Evolutionary conservation across 2,113 vertebrate species (phyloP).

Genomic region (Bagarius yarrelli): DNA sequence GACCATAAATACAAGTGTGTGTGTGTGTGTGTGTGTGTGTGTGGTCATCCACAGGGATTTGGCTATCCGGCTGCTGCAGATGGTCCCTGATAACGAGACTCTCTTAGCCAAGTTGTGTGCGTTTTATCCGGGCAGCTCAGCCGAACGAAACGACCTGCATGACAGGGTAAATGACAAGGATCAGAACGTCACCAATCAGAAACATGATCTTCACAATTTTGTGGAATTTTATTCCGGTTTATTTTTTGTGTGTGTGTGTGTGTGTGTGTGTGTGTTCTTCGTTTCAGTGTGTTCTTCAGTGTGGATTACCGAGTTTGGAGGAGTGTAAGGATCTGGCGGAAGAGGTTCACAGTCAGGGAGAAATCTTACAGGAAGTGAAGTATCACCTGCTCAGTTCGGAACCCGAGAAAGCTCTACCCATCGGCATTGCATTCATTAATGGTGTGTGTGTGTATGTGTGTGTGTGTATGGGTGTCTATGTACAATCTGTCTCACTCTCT

Average conservation of each 20-base stretch:
- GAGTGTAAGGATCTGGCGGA: constrained; percentile 83
- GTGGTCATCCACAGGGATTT: constrained; percentile 77
- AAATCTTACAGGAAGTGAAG: constrained; percentile 81
- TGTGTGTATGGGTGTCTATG: background rate
- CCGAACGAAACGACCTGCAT: constrained; percentile 84
- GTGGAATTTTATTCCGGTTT: no score
- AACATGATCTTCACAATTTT: no score
- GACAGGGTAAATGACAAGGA: constrained; percentile 73
- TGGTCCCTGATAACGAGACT: constrained; percentile 85
- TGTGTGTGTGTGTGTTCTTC: constrained; percentile 32
- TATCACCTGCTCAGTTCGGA: constrained; percentile 85
- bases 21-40: background rate
- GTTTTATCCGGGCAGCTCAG: constrained; percentile 81
- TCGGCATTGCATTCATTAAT: constrained; percentile 86
- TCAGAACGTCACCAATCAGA: no score
- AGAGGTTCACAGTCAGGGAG: constrained; percentile 66
- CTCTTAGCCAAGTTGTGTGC: constrained; percentile 88
- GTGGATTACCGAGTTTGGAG: constrained; percentile 79
- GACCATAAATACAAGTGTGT: no score
- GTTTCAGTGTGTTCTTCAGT: no score
- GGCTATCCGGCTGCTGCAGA: constrained; percentile 82
- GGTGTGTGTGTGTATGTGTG: constrained; percentile 66
- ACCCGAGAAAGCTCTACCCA: constrained; percentile 83
- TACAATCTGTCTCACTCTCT: background rate
- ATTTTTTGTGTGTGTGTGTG: background rate